Percentiles rank a stretch among this genome's conserved stretches.
These are phyloP conservation scores for Drosophila varians DNA, from an alignment of 1,140 invertebrate species.

Conservation along the genomic window DNA sequence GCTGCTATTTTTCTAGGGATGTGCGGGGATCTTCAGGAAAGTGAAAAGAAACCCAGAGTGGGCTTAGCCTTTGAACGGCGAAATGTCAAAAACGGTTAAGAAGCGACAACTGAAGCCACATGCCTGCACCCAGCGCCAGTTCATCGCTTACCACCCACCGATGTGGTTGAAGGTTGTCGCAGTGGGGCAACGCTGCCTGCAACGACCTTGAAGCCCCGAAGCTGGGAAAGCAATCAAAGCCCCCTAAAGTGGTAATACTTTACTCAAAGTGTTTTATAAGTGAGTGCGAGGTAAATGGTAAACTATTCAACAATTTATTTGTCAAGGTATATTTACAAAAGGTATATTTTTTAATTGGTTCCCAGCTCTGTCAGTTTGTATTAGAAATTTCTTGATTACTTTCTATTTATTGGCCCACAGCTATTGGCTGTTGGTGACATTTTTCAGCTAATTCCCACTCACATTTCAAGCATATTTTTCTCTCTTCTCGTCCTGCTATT, in stretches of 20 bases:
- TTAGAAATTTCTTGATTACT: slow-evolving; percentile 15
- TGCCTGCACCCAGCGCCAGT: slow-evolving; percentile 1
- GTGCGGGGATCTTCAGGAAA: slow-evolving; percentile 17
- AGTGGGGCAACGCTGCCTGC: slow-evolving; percentile 10
- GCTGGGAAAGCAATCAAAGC: slow-evolving; percentile 13
- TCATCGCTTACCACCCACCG: slow-evolving; percentile 26
- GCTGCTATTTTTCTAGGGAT: slow-evolving; percentile 7
- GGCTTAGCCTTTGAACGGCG: slow-evolving; percentile 25
- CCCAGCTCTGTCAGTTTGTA: neutral
- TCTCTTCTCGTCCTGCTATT: slow-evolving; percentile 44
- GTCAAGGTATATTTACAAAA: too few relatives aligned
- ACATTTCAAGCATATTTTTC: slow-evolving; percentile 38
- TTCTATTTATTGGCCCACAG: neutral
- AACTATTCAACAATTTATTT: neutral
- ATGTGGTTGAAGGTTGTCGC: slow-evolving; percentile 29
- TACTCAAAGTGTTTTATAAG: neutral
- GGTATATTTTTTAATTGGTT: neutral
- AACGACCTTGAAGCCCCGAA: slow-evolving; percentile 32
- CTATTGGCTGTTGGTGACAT: slow-evolving; percentile 42
- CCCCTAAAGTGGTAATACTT: slow-evolving; percentile 16
- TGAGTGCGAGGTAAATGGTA: neutral
- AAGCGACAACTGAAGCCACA: slow-evolving; percentile 33
- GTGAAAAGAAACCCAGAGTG: slow-evolving; percentile 3
- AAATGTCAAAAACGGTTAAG: slow-evolving; percentile 36
- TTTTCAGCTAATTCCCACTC: slow-evolving; percentile 50